phyloP scores from a whole-genome alignment of 35 echinoderm and acorn worm genomes.

The Diadema setosum region DNA sequence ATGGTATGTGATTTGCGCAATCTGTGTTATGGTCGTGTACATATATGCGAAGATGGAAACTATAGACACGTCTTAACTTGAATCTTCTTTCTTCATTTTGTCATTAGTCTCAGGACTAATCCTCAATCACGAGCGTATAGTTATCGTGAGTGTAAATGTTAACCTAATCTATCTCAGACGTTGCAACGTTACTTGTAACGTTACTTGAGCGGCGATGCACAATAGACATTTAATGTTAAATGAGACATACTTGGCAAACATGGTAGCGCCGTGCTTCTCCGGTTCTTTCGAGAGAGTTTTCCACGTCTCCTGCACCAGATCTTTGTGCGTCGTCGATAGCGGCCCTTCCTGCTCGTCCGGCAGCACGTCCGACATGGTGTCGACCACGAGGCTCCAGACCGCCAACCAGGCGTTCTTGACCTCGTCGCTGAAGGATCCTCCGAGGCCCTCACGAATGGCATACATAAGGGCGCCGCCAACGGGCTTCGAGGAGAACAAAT shows the following conservation, averaged over 20 bases:
- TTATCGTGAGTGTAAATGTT: no score
- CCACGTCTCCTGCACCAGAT: slow-evolving; percentile 40
- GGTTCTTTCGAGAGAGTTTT: slow-evolving; percentile 18
- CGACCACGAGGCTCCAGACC: not conserved
- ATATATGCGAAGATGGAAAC: no score
- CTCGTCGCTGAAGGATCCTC: not conserved
- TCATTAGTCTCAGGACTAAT: no score
- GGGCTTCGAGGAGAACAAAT: not conserved
- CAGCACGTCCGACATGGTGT: not conserved
- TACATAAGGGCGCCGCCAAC: not conserved
- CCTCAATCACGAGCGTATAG: no score
- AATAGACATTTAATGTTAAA: not conserved
- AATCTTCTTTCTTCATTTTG: no score
- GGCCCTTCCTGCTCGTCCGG: not conserved
- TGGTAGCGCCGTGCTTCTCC: not conserved
- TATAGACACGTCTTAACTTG: no score
- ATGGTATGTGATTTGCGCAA: no score
- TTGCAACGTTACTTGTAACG: no score
- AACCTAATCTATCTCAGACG: no score
- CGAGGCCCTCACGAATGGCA: not conserved
- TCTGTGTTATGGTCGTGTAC: no score
- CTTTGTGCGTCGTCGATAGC: slow-evolving; percentile 4
- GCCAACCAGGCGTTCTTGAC: not conserved
- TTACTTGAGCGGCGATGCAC: no score
- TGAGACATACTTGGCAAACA: slow-evolving; percentile 37